Conservation (phyloP, 2,797 vertebrate genomes). For the Schizopygopsis pylzovi region DNA sequence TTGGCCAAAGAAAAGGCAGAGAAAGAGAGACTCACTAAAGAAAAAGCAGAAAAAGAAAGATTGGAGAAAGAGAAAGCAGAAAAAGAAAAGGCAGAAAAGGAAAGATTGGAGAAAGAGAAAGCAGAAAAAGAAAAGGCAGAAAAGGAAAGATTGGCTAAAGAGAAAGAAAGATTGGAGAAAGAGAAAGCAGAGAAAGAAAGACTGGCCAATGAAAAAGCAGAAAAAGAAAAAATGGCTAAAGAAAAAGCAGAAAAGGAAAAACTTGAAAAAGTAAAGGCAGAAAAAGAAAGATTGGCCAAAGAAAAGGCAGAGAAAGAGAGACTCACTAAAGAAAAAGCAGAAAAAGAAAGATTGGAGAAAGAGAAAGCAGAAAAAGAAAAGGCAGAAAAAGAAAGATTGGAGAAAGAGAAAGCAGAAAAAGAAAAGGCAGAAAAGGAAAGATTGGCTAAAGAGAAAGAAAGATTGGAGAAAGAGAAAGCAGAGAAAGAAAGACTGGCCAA, state of each 20-base stretch:
- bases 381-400: background rate
- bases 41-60: constrained; percentile 20
- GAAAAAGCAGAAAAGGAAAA: constrained; percentile 37
- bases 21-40: constrained; percentile 11
- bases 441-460: constrained; percentile 20
- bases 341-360: background rate
- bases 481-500: constrained; percentile 22
- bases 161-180: constrained; percentile 29
- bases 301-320: constrained; percentile 20
- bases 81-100: constrained; percentile 39
- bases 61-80: constrained; percentile 50
- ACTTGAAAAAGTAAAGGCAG: constrained; percentile 45
- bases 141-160: background rate
- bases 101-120: background rate
- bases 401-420: no score
- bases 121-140: constrained; percentile 48
- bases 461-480: constrained; percentile 44
- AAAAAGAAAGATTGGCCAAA: constrained; percentile 16
- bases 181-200: constrained; percentile 57
- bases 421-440: constrained; percentile 50
- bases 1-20: background rate
- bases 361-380: constrained; percentile 35
- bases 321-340: constrained; percentile 41
- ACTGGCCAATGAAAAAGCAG: constrained; percentile 47
- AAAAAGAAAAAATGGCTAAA: background rate